Evolutionary conservation across 2,888 invertebrate species (phyloP).

Genomic region (Ormyrus labotus): DNA sequence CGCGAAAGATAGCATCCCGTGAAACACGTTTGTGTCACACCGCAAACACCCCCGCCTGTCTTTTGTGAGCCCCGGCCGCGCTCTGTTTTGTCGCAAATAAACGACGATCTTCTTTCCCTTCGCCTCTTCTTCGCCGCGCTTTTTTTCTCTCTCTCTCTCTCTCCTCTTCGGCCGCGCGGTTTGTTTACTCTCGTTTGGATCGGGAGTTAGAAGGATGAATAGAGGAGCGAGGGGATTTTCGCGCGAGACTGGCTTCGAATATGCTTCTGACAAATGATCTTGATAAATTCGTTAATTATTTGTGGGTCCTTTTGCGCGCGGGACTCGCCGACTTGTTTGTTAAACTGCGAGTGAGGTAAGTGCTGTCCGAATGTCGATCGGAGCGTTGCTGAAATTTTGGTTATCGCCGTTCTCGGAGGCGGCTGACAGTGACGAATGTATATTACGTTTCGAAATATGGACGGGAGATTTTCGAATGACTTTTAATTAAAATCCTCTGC

Average conservation of each 20-base stretch:
- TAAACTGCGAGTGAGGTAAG: not conserved
- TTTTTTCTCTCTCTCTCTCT: not conserved
- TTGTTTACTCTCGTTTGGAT: conserved; percentile 17
- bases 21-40: conserved; percentile 47
- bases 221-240: conserved; percentile 9
- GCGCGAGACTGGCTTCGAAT: conserved; percentile 3
- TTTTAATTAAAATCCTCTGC: too few species aligned
- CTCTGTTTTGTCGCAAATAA: too few species aligned
- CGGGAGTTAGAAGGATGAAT: conserved; percentile 25
- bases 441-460: not conserved
- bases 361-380: not conserved
- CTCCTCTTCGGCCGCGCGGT: not conserved
- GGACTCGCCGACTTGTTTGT: not conserved
- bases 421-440: not conserved
- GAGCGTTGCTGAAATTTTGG: conserved; percentile 13
- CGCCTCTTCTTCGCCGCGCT: too few species aligned
- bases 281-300: conserved; percentile 49
- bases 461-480: too few species aligned
- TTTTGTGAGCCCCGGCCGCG: not conserved
- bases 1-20: conserved; percentile 58
- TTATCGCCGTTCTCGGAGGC: conserved; percentile 6
- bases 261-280: conserved; percentile 46
- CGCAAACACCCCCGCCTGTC: conserved; percentile 31
- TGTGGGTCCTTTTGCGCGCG: conserved; percentile 5
- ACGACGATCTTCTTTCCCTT: too few species aligned